A percentile compares a stretch with the other conserved stretches of the same genome.
Evolutionary conservation across 2,113 vertebrate genomes (phyloP).

Genomic region (Pipra filicauda): DNA sequence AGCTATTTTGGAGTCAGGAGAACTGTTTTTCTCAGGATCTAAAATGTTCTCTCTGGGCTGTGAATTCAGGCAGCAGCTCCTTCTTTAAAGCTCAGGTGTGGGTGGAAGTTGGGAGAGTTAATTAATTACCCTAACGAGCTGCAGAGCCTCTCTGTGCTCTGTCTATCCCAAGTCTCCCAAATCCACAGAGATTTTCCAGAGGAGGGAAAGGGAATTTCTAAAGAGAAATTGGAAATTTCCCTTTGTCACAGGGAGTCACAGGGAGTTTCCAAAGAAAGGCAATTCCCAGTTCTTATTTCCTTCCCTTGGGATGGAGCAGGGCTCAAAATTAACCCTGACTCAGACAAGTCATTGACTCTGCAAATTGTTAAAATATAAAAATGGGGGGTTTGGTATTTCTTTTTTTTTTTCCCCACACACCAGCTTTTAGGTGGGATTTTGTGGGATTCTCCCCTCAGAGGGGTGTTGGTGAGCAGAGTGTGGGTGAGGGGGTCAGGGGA

Average conservation of each 20-base stretch:
- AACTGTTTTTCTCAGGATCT: neutral
- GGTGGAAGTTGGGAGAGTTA: neutral
- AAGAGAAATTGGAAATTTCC: neutral
- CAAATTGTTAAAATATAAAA: neutral
- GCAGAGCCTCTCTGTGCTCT: neutral
- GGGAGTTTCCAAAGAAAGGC: neutral
- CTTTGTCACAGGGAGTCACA: no score
- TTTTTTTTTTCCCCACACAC: accelerated
- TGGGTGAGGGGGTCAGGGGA: neutral
- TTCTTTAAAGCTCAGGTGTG: neutral
- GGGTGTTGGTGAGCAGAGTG: neutral
- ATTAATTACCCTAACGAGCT: neutral
- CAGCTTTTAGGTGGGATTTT: neutral
- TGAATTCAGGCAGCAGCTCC: neutral
- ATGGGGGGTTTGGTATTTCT: no score
- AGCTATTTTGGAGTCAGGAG: neutral
- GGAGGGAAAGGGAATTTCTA: neutral
- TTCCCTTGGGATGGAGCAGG: neutral
- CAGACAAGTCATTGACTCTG: neutral
- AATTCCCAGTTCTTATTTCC: neutral
- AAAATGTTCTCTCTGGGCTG: neutral
- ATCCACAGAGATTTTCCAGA: neutral
- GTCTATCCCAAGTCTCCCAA: accelerated
- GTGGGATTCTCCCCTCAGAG: neutral
- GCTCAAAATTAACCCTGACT: neutral